Evolutionary conservation across 1,140 invertebrate species (phyloP), one percentile per base, ranked within the genome.

Genomic region (Acromyrmex echinatior): DNA sequence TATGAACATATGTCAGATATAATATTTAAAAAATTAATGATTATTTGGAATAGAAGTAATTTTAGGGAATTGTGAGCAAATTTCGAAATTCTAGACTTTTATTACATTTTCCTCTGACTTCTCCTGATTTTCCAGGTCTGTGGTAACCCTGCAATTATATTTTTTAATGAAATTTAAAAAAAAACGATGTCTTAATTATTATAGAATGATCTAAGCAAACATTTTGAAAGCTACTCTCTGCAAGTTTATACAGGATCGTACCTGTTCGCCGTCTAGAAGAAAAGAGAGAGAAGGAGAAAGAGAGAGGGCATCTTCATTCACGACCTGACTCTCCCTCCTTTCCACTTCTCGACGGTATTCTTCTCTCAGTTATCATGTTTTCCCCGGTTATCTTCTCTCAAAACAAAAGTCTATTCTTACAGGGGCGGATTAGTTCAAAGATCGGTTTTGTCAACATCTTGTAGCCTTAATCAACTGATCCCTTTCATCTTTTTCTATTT

Each of bases 251-350:
- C 73, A 76, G 31, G 73, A 76, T 80, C 78, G 18, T 28, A 84
- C 39, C 73, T 71, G 39, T 25, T 76, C 25, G 28, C 28, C 9
- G 14, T 51, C 49, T 1, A 25, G 68, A 66, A 9, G 31, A 56
- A 45, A 10, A 88, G 73, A 58, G 65, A 31, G 62, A 56, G 56
- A 62, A 39, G 62, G 53, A 49, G 56, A 88, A 70, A 87, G 68
- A 53, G 70, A 70, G 35, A 49, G 66, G 21, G 39, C 10, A 63
- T 71, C 71, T 90, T 90, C 88, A 90, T 90, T 90, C 85, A 90
- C 78, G 21, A 81, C 53, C 63, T 60, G 76, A 86, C 85, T 73
- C 18, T 77, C 71, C 78, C 79, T 10, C 31, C 45, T 58, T 31
- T 90, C 70, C 60, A 60, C 51, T 51, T 90, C 14, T 51, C 31